Conservation (phyloP, 92 coral and sea anemone genomes). For the Zoanthus sansibaricus region DNA sequence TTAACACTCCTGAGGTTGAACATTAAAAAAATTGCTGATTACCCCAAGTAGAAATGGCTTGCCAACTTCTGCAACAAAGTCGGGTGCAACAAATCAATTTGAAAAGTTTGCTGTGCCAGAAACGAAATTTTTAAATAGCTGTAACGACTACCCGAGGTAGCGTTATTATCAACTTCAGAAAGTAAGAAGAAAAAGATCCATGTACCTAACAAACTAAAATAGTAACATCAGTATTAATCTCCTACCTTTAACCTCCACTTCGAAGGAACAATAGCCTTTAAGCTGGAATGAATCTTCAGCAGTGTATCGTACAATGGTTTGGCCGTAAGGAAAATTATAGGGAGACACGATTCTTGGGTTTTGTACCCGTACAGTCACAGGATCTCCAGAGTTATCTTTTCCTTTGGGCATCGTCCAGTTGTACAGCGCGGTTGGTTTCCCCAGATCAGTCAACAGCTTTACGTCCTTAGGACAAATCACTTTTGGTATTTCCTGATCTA, state of each 20-base stretch:
- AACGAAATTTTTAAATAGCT: no score
- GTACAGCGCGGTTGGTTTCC: conserved; percentile 24
- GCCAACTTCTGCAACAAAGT: no score
- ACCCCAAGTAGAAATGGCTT: no score
- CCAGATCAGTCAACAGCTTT: not conserved
- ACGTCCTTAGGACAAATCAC: conserved; percentile 13
- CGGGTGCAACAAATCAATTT: no score
- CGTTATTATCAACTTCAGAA: not conserved
- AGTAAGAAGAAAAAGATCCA: not conserved
- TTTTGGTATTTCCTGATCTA: conserved; percentile 10
- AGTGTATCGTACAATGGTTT: not conserved
- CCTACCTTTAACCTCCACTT: conserved; percentile 29
- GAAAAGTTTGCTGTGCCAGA: no score
- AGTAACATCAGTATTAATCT: not conserved
- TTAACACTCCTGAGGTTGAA: no score
- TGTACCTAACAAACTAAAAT: not conserved
- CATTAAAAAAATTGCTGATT: no score
- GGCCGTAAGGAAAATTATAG: conserved; percentile 22
- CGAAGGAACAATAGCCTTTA: conserved; percentile 28
- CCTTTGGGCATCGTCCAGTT: conserved; percentile 27
- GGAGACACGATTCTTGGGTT: not conserved
- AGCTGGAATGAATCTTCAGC: conserved; percentile 39
- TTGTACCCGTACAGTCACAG: not conserved
- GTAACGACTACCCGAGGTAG: no score
- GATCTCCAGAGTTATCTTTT: conserved; percentile 25